phyloP scores from a whole-genome alignment of 64 coral and sea anemone genomes.

The Pocillopora damicornis region DNA sequence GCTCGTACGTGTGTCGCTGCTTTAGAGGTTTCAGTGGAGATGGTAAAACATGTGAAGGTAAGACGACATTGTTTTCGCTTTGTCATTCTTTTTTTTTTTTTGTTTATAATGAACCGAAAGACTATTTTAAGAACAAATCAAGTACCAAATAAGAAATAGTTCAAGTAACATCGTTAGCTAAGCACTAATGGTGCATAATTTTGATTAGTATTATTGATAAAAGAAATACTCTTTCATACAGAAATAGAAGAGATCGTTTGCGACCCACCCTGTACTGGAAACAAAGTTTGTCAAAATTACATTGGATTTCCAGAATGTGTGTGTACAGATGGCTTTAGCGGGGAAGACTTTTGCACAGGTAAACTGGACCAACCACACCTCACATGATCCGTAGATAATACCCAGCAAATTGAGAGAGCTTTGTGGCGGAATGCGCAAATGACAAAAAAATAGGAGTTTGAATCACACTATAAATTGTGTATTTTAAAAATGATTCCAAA shows the following conservation, averaged over 20 bases:
- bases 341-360: slow-evolving; percentile 32
- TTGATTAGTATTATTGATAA: too few species aligned
- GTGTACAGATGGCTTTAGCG: slow-evolving; percentile 12
- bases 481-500: too few species aligned
- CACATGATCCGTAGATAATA: too few species aligned
- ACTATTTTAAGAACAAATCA: not conserved
- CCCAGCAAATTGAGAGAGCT: too few species aligned
- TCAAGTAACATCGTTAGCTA: too few species aligned
- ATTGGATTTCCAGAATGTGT: slow-evolving; percentile 13
- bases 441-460: too few species aligned
- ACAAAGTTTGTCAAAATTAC: slow-evolving; percentile 12
- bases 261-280: slow-evolving; percentile 8
- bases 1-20: slow-evolving; percentile 74
- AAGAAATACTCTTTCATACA: not conserved
- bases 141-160: too few species aligned
- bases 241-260: not conserved
- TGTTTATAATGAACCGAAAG: not conserved
- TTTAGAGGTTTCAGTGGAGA: slow-evolving; percentile 56
- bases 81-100: not conserved
- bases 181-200: too few species aligned
- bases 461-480: too few species aligned
- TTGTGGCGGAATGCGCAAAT: too few species aligned
- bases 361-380: not conserved
- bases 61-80: too few species aligned
- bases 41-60: slow-evolving; percentile 53